Base-by-base conservation (phyloP, 2,888 invertebrate genomes). In the Pollenia amentaria region DNA sequence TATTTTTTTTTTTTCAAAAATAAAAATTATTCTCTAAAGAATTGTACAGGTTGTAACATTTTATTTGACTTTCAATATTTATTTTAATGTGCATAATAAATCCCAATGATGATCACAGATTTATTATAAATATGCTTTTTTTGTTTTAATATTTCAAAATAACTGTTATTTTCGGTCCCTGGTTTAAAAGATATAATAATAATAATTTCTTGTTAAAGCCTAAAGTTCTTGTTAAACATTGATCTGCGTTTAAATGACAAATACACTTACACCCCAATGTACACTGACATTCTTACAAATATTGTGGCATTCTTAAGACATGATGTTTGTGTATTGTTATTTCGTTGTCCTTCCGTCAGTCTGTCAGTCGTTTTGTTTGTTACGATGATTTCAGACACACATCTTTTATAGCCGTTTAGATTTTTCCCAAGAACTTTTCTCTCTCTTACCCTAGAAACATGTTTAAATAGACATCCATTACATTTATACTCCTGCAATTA, bases 171-270 rank as follows among this genome's bases (percentile, higher is more conserved):
- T n/a, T n/a, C n/a, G n/a, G n/a, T n/a, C n/a, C n/a, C n/a, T n/a
- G n/a, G n/a, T n/a, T n/a, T n/a, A n/a, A n/a, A n/a, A n/a, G n/a
- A n/a, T n/a, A 51, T 14, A 67, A 18, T 60, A 57, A 78, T 78
- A 60, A 70, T 70, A 40, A 79, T 57, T 67, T 53, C 67, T 18
- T 67, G 40, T 46, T 67, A 46, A 29, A 29, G 44, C 4, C 29
- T 79, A 51, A 3, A 46, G 29, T 7, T 65, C 29, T 65, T 65
- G 44, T 53, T 42, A 55, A 9, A 55, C 40, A 12, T 48, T 40
- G 3, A 44, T 4, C 0, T 55, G 14, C 42, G 11, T 55, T 29
- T 12, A 16, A 12, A 14, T 21, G 40, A 55, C 42, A 14, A 21
- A 14, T 14, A 38, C 18, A 48, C 60, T 9, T n/a, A 12, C 29